Conservation (phyloP, 1,140 invertebrate genomes). For the Neotoxoptera formosana region DNA sequence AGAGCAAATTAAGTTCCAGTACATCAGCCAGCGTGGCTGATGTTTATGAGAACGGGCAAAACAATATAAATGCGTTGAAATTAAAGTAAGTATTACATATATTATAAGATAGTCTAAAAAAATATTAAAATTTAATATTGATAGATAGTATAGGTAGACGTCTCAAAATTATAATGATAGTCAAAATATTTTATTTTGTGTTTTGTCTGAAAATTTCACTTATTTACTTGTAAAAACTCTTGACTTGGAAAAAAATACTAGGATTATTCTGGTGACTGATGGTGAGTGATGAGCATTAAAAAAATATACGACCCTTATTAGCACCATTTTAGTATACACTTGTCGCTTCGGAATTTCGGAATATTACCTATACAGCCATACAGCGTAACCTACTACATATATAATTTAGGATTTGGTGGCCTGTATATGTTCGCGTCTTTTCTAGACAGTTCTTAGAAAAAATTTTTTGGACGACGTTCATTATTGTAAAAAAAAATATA, state of each 20-base stretch:
- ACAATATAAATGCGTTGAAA: not conserved
- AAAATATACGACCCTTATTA: not conserved
- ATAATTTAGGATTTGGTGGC: not conserved
- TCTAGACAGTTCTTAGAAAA: not conserved
- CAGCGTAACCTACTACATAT: not conserved
- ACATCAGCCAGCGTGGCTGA: conserved; percentile 33
- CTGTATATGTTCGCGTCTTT: not conserved
- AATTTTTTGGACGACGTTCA: not conserved
- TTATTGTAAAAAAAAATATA: no score
- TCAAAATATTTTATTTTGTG: not conserved
- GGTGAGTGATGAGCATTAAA: not conserved
- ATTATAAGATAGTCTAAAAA: not conserved
- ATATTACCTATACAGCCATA: no score
- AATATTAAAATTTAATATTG: not conserved
- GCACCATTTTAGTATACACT: not conserved
- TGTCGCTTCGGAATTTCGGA: not conserved
- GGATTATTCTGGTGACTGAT: not conserved
- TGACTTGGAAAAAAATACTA: no score
- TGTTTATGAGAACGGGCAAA: conserved; percentile 17
- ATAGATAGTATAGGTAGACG: no score
- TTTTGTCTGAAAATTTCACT: not conserved
- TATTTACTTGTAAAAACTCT: not conserved
- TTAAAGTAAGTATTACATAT: not conserved
- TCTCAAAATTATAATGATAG: no score
- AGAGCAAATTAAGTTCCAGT: conserved; percentile 40